These are phyloP conservation scores for Agonopterix alstromeriana DNA, from an alignment of 2,888 invertebrate genomes.

Conservation along the genomic window DNA sequence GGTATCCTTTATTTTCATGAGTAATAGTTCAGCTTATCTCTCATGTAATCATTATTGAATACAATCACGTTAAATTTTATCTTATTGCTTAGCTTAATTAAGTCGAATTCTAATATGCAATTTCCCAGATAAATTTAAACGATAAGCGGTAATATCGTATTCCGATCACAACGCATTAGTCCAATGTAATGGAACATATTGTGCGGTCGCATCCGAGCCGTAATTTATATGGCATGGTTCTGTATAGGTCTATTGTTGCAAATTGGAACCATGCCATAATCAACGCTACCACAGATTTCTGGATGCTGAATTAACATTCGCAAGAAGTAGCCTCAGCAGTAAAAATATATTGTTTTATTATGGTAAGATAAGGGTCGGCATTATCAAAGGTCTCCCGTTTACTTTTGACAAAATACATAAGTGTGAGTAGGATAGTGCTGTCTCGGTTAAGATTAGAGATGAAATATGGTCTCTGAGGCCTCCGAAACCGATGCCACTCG, in stretches of 20 bases:
- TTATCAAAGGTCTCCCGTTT: not conserved
- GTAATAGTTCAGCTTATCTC: no score
- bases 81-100: no score
- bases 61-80: no score
- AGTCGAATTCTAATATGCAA: not conserved
- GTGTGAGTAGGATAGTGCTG: no score
- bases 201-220: slow-evolving; percentile 36
- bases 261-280: slow-evolving; percentile 60
- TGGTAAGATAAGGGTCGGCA: slow-evolving; percentile 3
- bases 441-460: no score
- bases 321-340: slow-evolving; percentile 6
- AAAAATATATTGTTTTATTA: slow-evolving; percentile 12
- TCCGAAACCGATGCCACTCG: slow-evolving; percentile 1
- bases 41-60: no score
- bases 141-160: slow-evolving; percentile 11
- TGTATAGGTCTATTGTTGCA: slow-evolving; percentile 35
- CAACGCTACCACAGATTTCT: slow-evolving; percentile 20
- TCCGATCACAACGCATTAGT: slow-evolving; percentile 31
- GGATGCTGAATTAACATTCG: slow-evolving; percentile 2
- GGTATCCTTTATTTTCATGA: no score
- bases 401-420: no score
- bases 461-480: not conserved
- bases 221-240: slow-evolving; percentile 53
- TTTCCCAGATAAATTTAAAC: slow-evolving; percentile 8
- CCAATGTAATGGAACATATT: slow-evolving; percentile 51